phyloP scores from a whole-genome alignment of 2,113 vertebrate species.

The Megaleporinus macrocephalus region DNA sequence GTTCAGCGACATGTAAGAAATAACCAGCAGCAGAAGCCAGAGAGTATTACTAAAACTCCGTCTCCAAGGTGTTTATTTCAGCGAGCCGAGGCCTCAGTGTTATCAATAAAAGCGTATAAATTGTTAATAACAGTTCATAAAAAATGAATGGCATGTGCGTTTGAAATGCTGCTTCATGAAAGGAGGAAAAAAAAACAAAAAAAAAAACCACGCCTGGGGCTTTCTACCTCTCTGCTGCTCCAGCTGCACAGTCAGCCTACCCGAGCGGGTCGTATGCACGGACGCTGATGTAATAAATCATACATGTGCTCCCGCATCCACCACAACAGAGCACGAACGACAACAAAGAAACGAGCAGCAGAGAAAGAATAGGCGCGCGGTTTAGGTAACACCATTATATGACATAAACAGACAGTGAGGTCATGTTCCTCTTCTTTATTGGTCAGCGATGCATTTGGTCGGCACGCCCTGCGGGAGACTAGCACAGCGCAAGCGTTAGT shows the following conservation, averaged over 20 bases:
- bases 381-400: slow-evolving; percentile 36
- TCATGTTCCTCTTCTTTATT: slow-evolving; percentile 49
- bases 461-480: neutral
- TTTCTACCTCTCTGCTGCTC: neutral
- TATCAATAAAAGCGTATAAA: neutral
- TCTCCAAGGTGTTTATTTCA: neutral
- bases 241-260: neutral
- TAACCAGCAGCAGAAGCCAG: neutral
- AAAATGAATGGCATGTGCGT: slow-evolving; percentile 1
- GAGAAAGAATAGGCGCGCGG: neutral
- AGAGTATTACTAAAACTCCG: neutral
- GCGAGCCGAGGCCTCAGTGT: neutral
- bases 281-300: neutral
- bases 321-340: neutral
- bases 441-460: slow-evolving; percentile 37
- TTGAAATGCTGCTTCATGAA: slow-evolving; percentile 8
- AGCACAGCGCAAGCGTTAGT: slow-evolving; percentile 26
- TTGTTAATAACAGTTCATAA: slow-evolving; percentile 13
- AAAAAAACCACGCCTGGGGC: neutral
- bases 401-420: slow-evolving; percentile 48
- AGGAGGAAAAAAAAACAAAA: neutral
- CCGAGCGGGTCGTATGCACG: neutral
- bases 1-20: neutral
- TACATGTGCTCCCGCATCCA: neutral
- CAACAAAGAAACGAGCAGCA: slow-evolving; percentile 11